Percentiles rank a stretch among this genome's conserved stretches.
These are phyloP conservation scores for Xiphophorus hellerii DNA, from an alignment of 2,113 vertebrate species.

Conservation along the genomic window DNA sequence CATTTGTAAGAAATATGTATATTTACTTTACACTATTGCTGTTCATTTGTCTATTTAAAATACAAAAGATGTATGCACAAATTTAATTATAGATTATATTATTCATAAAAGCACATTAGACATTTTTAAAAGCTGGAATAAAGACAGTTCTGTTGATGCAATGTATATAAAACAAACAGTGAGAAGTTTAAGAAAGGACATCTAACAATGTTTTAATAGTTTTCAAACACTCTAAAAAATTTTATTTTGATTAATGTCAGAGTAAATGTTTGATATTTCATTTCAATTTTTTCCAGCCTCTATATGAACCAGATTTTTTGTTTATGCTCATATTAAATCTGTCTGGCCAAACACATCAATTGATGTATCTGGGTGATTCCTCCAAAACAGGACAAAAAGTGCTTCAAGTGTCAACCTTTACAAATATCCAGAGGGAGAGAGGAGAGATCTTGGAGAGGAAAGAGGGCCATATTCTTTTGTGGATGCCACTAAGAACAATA, in stretches of 20 bases:
- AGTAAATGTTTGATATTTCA: slow-evolving; percentile 17
- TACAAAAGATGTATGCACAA: too few relatives aligned
- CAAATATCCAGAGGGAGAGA: slow-evolving; percentile 33
- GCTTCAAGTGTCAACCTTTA: slow-evolving; percentile 66
- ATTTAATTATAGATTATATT: too few relatives aligned
- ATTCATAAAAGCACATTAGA: too few relatives aligned
- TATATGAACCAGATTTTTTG: slow-evolving; percentile 11
- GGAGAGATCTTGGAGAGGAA: slow-evolving; percentile 46
- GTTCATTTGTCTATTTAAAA: too few relatives aligned
- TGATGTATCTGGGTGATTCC: slow-evolving; percentile 30
- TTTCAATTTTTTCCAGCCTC: slow-evolving; percentile 5
- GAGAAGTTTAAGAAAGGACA: too few relatives aligned
- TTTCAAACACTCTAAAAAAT: not conserved
- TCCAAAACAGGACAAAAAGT: slow-evolving; percentile 43
- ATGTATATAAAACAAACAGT: too few relatives aligned
- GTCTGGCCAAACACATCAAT: slow-evolving; percentile 30
- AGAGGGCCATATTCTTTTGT: slow-evolving; percentile 74
- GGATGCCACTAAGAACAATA: slow-evolving; percentile 45
- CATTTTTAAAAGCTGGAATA: too few relatives aligned
- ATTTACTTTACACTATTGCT: too few relatives aligned
- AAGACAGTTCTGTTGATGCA: too few relatives aligned
- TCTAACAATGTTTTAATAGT: not conserved
- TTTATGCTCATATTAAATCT: slow-evolving; percentile 6
- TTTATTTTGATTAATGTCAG: not conserved
- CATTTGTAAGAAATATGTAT: too few relatives aligned